These are phyloP conservation scores for Ceratoteleas bidentatus DNA, from an alignment of 1,140 invertebrate species.

Conservation along the genomic window DNA sequence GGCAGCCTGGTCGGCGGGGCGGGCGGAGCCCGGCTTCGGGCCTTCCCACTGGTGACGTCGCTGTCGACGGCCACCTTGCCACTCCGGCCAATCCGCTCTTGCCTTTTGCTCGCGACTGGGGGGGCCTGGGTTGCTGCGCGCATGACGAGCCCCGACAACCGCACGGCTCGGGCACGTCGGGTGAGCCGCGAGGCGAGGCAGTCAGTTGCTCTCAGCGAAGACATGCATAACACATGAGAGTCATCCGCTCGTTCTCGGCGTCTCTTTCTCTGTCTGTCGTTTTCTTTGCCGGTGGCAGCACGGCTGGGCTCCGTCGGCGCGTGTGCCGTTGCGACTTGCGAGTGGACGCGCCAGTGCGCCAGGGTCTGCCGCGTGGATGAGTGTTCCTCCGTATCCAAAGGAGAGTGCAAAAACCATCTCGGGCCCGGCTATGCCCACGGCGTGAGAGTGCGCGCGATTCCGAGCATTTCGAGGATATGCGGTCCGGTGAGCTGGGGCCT, in stretches of 20 bases:
- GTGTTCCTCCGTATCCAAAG: too few relatives aligned
- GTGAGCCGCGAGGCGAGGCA: constrained; percentile 80
- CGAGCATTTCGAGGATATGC: too few relatives aligned
- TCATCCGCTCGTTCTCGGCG: constrained; percentile 73
- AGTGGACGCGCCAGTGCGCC: constrained; percentile 38
- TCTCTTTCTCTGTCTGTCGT: constrained; percentile 66
- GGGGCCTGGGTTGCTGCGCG: constrained; percentile 71
- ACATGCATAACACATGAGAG: constrained; percentile 84
- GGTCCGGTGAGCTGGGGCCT: too few relatives aligned
- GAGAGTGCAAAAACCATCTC: too few relatives aligned
- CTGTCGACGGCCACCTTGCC: constrained; percentile 80
- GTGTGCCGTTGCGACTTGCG: constrained; percentile 36
- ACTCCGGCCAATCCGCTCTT: constrained; percentile 68
- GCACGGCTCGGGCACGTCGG: constrained; percentile 76
- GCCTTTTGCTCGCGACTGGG: constrained; percentile 58
- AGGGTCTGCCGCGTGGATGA: too few relatives aligned
- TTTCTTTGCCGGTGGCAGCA: constrained; percentile 61
- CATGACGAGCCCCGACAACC: constrained; percentile 74
- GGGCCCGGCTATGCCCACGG: too few relatives aligned
- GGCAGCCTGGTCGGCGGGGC: constrained; percentile 65
- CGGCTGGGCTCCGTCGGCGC: constrained; percentile 26
- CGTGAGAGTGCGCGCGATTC: too few relatives aligned
- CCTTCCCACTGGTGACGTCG: constrained; percentile 77
- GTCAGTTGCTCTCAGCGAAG: constrained; percentile 82
- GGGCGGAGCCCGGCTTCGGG: constrained; percentile 64